These are phyloP conservation scores for Danionella dracula DNA, from an alignment of 2,797 vertebrate species.

Conservation along the genomic window DNA sequence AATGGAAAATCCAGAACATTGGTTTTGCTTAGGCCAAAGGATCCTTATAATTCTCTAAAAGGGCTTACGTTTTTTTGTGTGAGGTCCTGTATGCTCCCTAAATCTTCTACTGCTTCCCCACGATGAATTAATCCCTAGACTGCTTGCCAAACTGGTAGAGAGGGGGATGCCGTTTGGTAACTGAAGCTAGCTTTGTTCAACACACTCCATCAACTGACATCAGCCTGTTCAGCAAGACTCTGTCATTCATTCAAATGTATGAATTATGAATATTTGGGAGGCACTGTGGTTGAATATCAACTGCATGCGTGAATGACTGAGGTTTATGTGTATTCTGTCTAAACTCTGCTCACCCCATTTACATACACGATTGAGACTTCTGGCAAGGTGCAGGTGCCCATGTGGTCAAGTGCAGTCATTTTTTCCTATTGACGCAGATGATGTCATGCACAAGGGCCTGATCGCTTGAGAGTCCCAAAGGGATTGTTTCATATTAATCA, in stretches of 20 bases:
- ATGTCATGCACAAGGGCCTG: conserved; percentile 53
- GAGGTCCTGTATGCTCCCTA: conserved; percentile 48
- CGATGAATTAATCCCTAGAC: conserved; percentile 60
- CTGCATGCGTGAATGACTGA: neutral
- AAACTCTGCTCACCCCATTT: conserved; percentile 4
- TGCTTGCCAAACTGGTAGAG: conserved; percentile 44
- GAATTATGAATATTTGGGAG: conserved; percentile 6
- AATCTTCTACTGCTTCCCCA: conserved; percentile 50
- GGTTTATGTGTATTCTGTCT: neutral
- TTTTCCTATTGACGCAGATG: conserved; percentile 44
- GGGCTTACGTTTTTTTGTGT: conserved; percentile 30
- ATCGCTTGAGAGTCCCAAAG: conserved; percentile 42
- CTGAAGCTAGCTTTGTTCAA: conserved; percentile 59
- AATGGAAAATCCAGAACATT: conserved; percentile 37
- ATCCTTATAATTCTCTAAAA: conserved; percentile 35
- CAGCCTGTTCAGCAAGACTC: conserved; percentile 41
- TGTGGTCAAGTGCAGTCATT: neutral
- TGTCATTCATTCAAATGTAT: conserved; percentile 14
- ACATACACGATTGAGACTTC: neutral
- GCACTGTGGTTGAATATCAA: conserved; percentile 13
- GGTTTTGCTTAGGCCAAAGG: conserved; percentile 22
- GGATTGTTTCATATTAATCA: conserved; percentile 39
- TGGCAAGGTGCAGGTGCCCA: neutral
- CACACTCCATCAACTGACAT: conserved; percentile 52
- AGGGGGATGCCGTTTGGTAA: conserved; percentile 23